Percentiles rank a stretch among this genome's conserved stretches.
Evolutionary conservation across 2,113 vertebrate genomes (phyloP).

Genomic region (Callipepla californica): DNA sequence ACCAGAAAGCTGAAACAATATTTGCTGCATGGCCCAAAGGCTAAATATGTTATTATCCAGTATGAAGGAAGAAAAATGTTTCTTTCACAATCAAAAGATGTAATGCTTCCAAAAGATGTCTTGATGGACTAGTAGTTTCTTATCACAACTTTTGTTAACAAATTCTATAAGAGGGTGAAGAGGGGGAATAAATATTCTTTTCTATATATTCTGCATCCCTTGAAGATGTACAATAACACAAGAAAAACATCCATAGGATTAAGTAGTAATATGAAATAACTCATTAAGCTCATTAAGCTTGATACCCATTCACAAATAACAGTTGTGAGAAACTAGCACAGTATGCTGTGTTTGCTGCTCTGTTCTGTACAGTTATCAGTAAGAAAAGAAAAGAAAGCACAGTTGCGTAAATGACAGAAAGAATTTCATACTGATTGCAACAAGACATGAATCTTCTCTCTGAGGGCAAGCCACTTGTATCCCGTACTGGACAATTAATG

Average conservation of each 20-base stretch:
- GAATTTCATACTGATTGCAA: not conserved
- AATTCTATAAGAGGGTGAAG: not conserved
- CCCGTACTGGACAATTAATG: constrained; percentile 47
- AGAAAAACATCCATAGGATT: not conserved
- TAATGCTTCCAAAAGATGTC: not conserved
- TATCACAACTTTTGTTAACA: not conserved
- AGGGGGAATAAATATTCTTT: not conserved
- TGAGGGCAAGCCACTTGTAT: constrained; percentile 28
- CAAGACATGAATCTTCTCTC: constrained; percentile 16
- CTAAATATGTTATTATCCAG: not conserved
- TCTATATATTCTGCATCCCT: not conserved
- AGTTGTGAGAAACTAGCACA: not conserved
- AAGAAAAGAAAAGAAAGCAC: not conserved
- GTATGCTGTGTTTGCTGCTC: not conserved
- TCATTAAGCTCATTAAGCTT: too few relatives aligned
- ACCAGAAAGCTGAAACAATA: not conserved
- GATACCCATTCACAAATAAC: not conserved
- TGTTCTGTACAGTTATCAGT: not conserved
- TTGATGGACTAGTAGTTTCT: not conserved
- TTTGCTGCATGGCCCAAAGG: not conserved
- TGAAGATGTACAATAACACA: not conserved
- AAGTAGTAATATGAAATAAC: not conserved
- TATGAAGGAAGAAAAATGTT: not conserved
- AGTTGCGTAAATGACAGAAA: not conserved
- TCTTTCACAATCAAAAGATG: not conserved